Evolutionary conservation across 2,888 invertebrate genomes (phyloP).

Genomic region (Metallyticus violacea): DNA sequence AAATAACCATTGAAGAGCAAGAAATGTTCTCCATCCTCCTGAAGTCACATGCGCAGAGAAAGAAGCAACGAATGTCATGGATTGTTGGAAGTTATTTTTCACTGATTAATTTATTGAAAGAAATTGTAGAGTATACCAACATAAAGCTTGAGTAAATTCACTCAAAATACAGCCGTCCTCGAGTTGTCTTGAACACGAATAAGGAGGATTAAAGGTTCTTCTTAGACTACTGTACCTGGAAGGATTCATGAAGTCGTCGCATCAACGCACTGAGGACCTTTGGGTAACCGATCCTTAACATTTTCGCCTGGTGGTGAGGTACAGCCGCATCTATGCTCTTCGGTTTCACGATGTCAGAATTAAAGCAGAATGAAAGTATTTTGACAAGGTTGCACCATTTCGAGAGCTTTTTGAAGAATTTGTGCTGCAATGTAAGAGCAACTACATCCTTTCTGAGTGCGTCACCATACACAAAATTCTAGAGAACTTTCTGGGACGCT

Average conservation of each 20-base stretch:
- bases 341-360: not conserved
- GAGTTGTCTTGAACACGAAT: not conserved
- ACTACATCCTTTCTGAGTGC: too few species aligned
- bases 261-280: not conserved
- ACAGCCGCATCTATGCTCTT: not conserved
- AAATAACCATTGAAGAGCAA: too few species aligned
- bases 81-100: not conserved
- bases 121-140: not conserved
- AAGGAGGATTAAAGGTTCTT: too few species aligned
- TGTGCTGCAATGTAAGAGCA: not conserved
- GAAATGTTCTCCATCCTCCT: too few species aligned
- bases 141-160: not conserved
- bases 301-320: not conserved
- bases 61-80: too few species aligned
- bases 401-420: not conserved
- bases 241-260: not conserved
- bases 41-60: too few species aligned
- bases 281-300: not conserved
- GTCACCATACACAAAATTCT: too few species aligned
- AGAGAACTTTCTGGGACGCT: too few species aligned
- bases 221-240: not conserved
- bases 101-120: not conserved
- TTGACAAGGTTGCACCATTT: not conserved
- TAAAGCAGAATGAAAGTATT: too few species aligned
- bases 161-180: not conserved